A percentile compares a stretch with the other conserved stretches of the same genome.
Evolutionary conservation across 2,797 vertebrate species (phyloP).

Genomic region (Hafferia zeledoni): DNA sequence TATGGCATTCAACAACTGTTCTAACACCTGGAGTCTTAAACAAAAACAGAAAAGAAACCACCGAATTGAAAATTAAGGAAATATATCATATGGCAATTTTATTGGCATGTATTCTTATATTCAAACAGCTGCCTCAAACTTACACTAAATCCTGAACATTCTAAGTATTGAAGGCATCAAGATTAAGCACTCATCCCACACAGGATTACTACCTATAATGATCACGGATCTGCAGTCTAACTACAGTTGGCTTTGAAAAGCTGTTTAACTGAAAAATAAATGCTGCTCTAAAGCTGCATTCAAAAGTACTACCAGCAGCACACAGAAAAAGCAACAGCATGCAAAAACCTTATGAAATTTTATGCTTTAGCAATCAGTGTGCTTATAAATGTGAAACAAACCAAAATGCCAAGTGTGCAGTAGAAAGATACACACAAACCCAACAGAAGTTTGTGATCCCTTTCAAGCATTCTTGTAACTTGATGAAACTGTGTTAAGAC

Average conservation of each 20-base stretch:
- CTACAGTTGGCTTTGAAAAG: background rate
- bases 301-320: background rate
- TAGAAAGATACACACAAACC: background rate
- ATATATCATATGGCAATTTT: background rate
- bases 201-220: background rate
- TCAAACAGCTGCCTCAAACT: background rate
- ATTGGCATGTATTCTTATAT: background rate
- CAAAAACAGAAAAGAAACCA: background rate
- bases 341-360: background rate
- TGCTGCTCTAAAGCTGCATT: background rate
- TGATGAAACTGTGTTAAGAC: background rate
- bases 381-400: background rate
- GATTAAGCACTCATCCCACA: background rate
- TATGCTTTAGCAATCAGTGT: background rate
- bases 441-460: background rate
- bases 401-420: background rate
- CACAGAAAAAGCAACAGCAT: background rate
- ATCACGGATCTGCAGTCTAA: background rate
- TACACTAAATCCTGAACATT: background rate
- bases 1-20: constrained; percentile 85
- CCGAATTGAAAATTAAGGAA: background rate
- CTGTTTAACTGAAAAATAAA: background rate
- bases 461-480: background rate
- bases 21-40: constrained; percentile 84
- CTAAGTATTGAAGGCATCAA: background rate